Evolutionary conservation across 2,113 vertebrate genomes (phyloP).

Genomic region (Rhabdornis inornatus): DNA sequence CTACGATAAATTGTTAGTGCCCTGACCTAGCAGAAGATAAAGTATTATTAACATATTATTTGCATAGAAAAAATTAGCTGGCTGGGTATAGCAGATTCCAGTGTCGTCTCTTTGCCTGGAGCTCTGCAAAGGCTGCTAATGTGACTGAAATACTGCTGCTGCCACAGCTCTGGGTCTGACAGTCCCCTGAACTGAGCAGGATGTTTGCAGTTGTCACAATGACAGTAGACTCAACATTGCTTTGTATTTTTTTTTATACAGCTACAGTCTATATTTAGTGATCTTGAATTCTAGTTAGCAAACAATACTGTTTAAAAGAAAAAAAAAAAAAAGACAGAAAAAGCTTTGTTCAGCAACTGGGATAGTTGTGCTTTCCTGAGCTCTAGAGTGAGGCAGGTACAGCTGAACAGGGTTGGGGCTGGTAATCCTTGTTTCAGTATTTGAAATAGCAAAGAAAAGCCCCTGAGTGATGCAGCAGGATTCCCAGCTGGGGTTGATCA

Average conservation of each 20-base stretch:
- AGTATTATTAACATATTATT: background rate
- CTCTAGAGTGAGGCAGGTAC: background rate
- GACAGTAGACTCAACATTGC: slow-evolving; percentile 5
- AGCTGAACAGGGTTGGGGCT: background rate
- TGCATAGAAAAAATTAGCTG: background rate
- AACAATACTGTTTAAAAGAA: background rate
- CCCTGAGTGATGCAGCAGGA: background rate
- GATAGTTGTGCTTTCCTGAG: background rate
- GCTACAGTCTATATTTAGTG: background rate
- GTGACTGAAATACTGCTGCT: background rate
- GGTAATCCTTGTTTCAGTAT: background rate
- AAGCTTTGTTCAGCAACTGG: accelerated
- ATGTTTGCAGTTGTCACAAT: slow-evolving; percentile 17
- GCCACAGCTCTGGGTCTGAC: background rate
- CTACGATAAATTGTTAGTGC: background rate
- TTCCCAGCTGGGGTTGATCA: background rate
- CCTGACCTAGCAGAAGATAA: background rate
- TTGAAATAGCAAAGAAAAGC: background rate
- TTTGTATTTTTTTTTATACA: background rate
- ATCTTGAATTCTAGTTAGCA: background rate
- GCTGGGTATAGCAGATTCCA: background rate
- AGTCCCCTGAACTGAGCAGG: background rate
- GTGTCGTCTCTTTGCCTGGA: background rate
- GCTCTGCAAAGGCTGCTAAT: background rate
- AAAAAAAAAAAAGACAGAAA: accelerated